Evolutionary conservation across 2,113 vertebrate genomes (phyloP).

Genomic region (Mobula hypostoma): DNA sequence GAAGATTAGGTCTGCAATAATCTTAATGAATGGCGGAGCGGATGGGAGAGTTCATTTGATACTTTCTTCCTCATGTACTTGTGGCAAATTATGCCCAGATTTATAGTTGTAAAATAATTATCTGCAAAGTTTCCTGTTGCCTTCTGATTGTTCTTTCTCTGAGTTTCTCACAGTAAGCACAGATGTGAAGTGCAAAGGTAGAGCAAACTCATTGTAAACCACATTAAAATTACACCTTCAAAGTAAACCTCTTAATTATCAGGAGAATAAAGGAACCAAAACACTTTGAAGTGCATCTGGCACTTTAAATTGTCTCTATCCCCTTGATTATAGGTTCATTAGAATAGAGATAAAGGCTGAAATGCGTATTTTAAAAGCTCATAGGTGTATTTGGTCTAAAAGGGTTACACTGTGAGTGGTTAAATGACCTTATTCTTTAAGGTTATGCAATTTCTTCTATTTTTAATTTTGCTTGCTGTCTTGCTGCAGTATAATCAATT

Average conservation of each 20-base stretch:
- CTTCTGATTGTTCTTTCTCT: background rate
- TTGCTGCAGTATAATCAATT: conserved; percentile 34
- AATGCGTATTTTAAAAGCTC: background rate
- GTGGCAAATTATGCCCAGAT: background rate
- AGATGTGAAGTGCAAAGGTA: background rate
- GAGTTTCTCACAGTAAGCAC: too few species aligned
- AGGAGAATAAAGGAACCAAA: background rate
- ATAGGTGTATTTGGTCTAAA: background rate
- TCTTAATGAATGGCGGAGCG: too few species aligned
- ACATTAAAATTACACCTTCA: too few species aligned
- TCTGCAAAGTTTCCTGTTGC: background rate
- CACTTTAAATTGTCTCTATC: background rate
- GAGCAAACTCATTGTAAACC: background rate
- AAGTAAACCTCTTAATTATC: background rate
- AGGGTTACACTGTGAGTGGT: background rate
- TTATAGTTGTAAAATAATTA: background rate
- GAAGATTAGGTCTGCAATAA: too few species aligned
- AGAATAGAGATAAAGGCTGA: background rate
- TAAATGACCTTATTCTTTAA: conserved; percentile 34
- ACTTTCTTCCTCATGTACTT: too few species aligned
- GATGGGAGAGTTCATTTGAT: too few species aligned
- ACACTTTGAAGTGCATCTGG: background rate
- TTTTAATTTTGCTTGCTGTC: conserved; percentile 35
- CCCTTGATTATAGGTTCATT: too few species aligned
- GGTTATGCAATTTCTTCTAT: conserved; percentile 17